A percentile compares a stretch with the other conserved stretches of the same genome.
These are phyloP conservation scores for Gadopsis bispinosus DNA, from an alignment of 2,797 vertebrate genomes.

Conservation along the genomic window DNA sequence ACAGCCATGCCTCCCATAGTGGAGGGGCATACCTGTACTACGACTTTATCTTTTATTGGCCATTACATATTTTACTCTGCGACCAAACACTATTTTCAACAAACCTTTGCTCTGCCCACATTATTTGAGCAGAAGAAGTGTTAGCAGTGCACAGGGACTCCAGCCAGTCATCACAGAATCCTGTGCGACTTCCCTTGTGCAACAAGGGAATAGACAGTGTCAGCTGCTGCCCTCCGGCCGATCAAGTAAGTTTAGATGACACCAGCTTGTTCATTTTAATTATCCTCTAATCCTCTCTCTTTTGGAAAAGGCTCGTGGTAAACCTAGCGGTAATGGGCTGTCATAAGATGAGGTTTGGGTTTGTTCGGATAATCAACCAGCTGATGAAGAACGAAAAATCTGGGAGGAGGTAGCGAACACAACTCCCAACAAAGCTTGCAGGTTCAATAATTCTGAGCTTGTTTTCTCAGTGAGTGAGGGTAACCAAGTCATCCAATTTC, in stretches of 20 bases:
- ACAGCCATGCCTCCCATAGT: conserved; percentile 28
- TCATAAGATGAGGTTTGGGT: conserved; percentile 48
- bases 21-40: conserved; percentile 17
- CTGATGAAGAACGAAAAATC: conserved; percentile 51
- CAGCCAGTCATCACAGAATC: conserved; percentile 44
- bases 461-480: conserved; percentile 11
- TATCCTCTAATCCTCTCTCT: conserved; percentile 56
- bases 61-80: conserved; percentile 34
- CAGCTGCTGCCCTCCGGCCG: conserved; percentile 29
- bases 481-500: not conserved
- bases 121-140: conserved; percentile 27
- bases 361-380: conserved; percentile 61
- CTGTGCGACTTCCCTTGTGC: conserved; percentile 30
- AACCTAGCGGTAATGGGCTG: conserved; percentile 59
- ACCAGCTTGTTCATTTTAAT: conserved; percentile 72
- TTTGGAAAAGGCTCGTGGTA: conserved; percentile 62
- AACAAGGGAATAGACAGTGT: conserved; percentile 42
- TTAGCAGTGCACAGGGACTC: conserved; percentile 14
- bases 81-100: conserved; percentile 39
- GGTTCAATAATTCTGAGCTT: conserved; percentile 13
- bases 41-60: conserved; percentile 42
- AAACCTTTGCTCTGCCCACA: conserved; percentile 25
- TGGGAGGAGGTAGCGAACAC: conserved; percentile 1
- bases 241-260: conserved; percentile 66
- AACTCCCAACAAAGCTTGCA: conserved; percentile 3